Conservation (phyloP, 1,140 invertebrate genomes). For the Ditylenchus dipsaci region DNA sequence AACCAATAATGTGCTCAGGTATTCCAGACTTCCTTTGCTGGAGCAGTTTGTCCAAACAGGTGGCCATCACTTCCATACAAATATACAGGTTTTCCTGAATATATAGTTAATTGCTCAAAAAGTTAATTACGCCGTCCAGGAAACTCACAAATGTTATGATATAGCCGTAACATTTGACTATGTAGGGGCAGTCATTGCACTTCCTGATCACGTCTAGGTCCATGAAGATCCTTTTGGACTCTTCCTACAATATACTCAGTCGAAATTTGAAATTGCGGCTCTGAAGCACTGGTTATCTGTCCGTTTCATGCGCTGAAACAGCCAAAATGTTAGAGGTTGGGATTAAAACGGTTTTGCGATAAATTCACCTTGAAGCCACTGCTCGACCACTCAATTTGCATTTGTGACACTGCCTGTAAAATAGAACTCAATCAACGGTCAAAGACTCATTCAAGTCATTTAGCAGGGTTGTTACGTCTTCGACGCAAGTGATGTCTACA, state of each 20-base stretch:
- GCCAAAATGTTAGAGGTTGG: not conserved
- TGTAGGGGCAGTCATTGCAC: slow-evolving; percentile 90
- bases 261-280: not conserved
- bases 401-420: slow-evolving; percentile 36
- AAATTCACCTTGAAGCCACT: slow-evolving; percentile 40
- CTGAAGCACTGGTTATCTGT: slow-evolving; percentile 66
- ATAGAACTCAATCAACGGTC: slow-evolving; percentile 24
- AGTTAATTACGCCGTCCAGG: no score
- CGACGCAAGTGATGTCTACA: no score
- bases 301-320: slow-evolving; percentile 84
- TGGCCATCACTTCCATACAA: slow-evolving; percentile 73
- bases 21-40: slow-evolving; percentile 74
- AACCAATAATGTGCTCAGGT: slow-evolving; percentile 85
- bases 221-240: slow-evolving; percentile 96
- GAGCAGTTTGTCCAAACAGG: slow-evolving; percentile 87
- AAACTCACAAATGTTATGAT: slow-evolving; percentile 77
- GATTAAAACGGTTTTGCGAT: not conserved
- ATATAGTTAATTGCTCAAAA: slow-evolving; percentile 3
- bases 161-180: slow-evolving; percentile 91
- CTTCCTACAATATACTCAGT: slow-evolving; percentile 74
- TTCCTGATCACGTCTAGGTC: slow-evolving; percentile 94
- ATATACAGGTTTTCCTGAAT: slow-evolving; percentile 45
- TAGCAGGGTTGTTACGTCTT: no score
- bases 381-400: slow-evolving; percentile 16
- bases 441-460: no score